Evolutionary conservation across 2,888 invertebrate species (phyloP).

Genomic region (Leptopilina myrica): DNA sequence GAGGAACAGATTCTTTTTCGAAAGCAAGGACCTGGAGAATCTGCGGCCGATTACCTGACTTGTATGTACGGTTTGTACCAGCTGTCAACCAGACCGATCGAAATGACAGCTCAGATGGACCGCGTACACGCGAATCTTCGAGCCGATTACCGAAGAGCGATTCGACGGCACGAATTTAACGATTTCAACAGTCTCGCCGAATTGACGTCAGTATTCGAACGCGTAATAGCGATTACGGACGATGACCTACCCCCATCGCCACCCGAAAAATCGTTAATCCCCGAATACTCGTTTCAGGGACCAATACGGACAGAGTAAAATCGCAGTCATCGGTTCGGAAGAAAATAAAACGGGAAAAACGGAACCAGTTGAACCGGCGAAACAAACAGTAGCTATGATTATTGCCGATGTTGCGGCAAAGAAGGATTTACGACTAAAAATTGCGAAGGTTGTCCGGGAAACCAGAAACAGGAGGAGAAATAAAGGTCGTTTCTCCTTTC

Average conservation of each 20-base stretch:
- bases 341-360: too few relatives aligned
- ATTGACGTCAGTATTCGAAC: not conserved
- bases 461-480: not conserved
- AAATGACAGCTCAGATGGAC: slow-evolving; percentile 41
- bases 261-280: not conserved
- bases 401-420: not conserved
- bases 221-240: not conserved
- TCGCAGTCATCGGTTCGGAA: too few relatives aligned
- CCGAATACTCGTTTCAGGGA: not conserved
- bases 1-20: too few relatives aligned
- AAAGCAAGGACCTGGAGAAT: too few relatives aligned
- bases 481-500: not conserved
- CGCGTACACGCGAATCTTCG: slow-evolving; percentile 42
- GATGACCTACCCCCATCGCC: slow-evolving; percentile 32
- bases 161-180: not conserved
- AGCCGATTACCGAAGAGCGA: slow-evolving; percentile 30
- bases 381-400: not conserved
- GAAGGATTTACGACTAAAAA: not conserved
- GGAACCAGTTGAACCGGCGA: too few relatives aligned
- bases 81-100: slow-evolving; percentile 13
- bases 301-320: too few relatives aligned
- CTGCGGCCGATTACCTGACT: too few relatives aligned
- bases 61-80: not conserved
- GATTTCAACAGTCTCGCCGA: not conserved
- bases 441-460: not conserved